Evolutionary conservation across 37 sponge, comb jelly and placozoan genomes (phyloP), one percentile per base, ranked within the genome.

Genomic region (Petrosia ficiformis): DNA sequence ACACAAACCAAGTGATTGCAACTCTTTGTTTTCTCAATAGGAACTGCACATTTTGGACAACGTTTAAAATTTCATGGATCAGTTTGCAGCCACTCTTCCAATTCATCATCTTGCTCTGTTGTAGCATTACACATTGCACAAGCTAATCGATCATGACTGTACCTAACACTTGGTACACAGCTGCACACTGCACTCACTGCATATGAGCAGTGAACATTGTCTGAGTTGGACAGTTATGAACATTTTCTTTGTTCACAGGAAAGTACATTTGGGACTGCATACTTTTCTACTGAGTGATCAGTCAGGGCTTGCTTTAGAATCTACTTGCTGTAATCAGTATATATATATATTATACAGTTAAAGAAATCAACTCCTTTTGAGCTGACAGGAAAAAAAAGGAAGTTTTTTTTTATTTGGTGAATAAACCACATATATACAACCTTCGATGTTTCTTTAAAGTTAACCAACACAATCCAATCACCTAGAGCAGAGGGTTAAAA

Each of bases 11-110:
- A n/a, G 39, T 79, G 75, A 1, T 61, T 29, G 29, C 90, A 89
- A 1, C 90, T 81, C 32, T 33, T 72, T 57, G 1, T 72, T 61
- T 89, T 89, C 42, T 89, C 85, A 71, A 89, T 89, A 0, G 81
- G 81, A n/a, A 66, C 44, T 22, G n/a, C 8, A 70, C 90, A 89
- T 14, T 72, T 77, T 32, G 84, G 89, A 37, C 90, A 89, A 16
- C n/a, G 8, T 59, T 84, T 84, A 3, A 76, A 42, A 39, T 59
- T 74, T 2, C 0, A 26, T 59, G 65, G 57, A 60, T 89, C 44
- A 25, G 57, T 29, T 4, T 38, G 38, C 76, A 89, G 29, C 90
- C 90, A 89, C 25, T 58, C 57, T 10, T 57, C 37, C 0, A 82
- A 70, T 25, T 73, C 70, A n/a, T 65, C 4, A 35, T 79, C 72